Percentiles rank a stretch among this genome's conserved stretches.
Evolutionary conservation across 2,797 vertebrate genomes (phyloP).

Genomic region (Micropoecilia bifurca): DNA sequence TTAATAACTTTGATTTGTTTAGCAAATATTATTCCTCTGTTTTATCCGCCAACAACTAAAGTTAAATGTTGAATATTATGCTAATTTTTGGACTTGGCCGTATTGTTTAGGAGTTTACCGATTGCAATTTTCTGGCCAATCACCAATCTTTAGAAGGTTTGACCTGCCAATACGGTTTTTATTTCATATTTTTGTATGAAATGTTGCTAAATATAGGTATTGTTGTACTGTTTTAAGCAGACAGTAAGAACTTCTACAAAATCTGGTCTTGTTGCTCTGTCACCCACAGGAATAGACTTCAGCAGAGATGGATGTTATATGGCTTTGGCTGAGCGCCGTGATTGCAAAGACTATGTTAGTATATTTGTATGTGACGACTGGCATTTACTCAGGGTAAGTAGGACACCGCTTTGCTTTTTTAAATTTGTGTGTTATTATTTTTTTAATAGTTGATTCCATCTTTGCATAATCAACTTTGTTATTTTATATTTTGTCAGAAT

Average conservation of each 20-base stretch:
- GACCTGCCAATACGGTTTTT: neutral
- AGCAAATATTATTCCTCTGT: neutral
- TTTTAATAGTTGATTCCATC: neutral
- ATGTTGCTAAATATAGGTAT: neutral
- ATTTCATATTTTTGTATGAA: neutral
- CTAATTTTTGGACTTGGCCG: neutral
- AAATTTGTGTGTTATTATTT: too few relatives aligned
- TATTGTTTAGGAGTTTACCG: neutral
- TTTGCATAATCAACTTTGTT: neutral
- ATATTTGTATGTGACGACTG: conserved; percentile 96
- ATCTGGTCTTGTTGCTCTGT: neutral
- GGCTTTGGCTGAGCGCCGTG: conserved; percentile 93
- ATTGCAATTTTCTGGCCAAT: neutral
- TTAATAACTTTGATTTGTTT: neutral
- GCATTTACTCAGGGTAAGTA: conserved; percentile 93
- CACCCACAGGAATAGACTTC: conserved; percentile 87
- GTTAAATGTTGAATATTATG: neutral
- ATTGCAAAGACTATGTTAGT: conserved; percentile 96
- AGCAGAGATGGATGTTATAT: conserved; percentile 92
- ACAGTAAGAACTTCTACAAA: neutral
- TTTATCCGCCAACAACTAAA: neutral
- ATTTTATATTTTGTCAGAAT: neutral
- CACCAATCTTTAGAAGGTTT: neutral
- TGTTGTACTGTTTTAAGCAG: neutral
- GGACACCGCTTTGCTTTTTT: neutral